A percentile compares a stretch with the other conserved stretches of the same genome.
phyloP scores from a whole-genome alignment of 2,888 invertebrate species.

The Zele albiditarsus region DNA sequence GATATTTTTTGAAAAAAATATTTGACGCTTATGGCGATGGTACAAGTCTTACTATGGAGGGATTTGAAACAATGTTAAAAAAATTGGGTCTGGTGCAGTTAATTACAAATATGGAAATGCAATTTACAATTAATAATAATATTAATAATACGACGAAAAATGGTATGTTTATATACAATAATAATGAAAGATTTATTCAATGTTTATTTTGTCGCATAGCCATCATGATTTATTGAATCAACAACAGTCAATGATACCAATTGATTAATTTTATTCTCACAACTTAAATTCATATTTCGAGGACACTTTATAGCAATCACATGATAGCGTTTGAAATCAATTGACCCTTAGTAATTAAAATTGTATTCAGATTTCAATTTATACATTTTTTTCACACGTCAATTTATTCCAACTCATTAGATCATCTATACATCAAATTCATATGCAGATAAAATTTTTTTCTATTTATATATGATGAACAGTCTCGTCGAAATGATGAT shows the following conservation, averaged over 20 bases:
- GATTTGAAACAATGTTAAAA: conserved; percentile 81
- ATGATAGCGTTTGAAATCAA: conserved; percentile 15
- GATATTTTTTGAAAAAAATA: conserved; percentile 79
- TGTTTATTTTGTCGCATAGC: too few species aligned
- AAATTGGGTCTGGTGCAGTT: conserved; percentile 77
- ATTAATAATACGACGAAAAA: conserved; percentile 36
- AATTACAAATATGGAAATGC: conserved; percentile 70
- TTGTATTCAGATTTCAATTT: conserved; percentile 9
- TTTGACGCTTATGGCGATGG: conserved; percentile 81
- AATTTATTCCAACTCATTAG: neutral
- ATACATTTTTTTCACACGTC: conserved; percentile 17
- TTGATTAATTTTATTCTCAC: conserved; percentile 8
- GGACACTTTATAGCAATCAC: conserved; percentile 12
- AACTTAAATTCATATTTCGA: conserved; percentile 3
- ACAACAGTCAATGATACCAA: neutral
- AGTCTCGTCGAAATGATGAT: neutral
- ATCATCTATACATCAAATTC: neutral
- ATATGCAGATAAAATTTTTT: too few species aligned
- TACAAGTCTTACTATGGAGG: conserved; percentile 79
- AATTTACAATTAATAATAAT: conserved; percentile 30
- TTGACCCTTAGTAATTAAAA: conserved; percentile 27
- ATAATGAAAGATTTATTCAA: neutral
- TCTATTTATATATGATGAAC: too few species aligned
- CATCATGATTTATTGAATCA: neutral
- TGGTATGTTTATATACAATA: conserved; percentile 19